These are phyloP conservation scores for Cosmorhoe ocellata DNA, from an alignment of 2,888 invertebrate species.

Conservation along the genomic window DNA sequence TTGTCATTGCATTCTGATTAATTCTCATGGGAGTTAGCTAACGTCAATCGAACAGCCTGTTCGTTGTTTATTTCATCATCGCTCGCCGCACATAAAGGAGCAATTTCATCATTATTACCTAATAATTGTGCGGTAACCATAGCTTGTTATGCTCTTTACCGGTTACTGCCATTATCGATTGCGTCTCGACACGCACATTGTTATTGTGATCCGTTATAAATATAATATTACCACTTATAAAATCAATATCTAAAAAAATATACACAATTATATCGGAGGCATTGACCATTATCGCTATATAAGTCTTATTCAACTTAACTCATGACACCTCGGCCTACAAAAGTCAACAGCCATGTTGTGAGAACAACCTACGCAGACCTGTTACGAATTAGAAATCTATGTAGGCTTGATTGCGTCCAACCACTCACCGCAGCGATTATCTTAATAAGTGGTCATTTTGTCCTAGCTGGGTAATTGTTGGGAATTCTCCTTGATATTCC, in stretches of 20 bases:
- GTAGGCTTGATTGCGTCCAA: constrained; percentile 46
- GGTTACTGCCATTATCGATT: constrained; percentile 31
- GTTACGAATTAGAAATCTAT: constrained; percentile 57
- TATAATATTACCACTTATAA: not conserved
- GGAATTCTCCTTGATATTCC: constrained; percentile 35
- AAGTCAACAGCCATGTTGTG: constrained; percentile 16
- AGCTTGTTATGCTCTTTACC: constrained; percentile 29
- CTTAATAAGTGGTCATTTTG: constrained; percentile 70
- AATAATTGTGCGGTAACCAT: constrained; percentile 34
- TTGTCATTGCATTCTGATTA: constrained; percentile 29
- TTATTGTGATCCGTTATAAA: constrained; percentile 25
- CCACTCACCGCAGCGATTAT: constrained; percentile 54
- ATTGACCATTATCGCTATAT: constrained; percentile 15
- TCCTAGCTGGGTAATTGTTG: constrained; percentile 59
- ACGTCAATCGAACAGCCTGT: constrained; percentile 29
- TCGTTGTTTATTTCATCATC: constrained; percentile 24
- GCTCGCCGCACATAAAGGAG: constrained; percentile 17
- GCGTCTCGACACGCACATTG: constrained; percentile 27
- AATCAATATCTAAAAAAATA: not conserved
- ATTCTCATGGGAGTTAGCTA: constrained; percentile 26
- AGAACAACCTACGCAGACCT: constrained; percentile 30
- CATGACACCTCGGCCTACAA: constrained; percentile 25
- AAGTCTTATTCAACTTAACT: constrained; percentile 11
- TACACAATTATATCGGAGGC: constrained; percentile 3
- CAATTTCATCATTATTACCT: constrained; percentile 30